Evolutionary conservation across 1,140 invertebrate species (phyloP).

Genomic region (Cardiocondyla obscurior): DNA sequence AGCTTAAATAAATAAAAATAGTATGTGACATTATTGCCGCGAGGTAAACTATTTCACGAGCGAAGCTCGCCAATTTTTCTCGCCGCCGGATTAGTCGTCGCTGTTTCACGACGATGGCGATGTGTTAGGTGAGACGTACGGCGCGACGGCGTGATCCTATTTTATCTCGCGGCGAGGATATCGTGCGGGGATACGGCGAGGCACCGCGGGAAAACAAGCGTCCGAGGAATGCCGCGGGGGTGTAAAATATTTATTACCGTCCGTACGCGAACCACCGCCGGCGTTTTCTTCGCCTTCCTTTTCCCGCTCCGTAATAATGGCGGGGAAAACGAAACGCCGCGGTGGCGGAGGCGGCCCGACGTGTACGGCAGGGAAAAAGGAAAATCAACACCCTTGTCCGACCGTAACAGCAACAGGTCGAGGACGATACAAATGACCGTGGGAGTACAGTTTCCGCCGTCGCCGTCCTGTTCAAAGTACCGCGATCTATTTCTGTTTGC

Average conservation of each 20-base stretch:
- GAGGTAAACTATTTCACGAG: not conserved
- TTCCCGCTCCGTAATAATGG: constrained; percentile 35
- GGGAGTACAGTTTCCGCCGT: constrained; percentile 35
- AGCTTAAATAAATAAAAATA: not conserved
- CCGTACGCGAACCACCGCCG: not conserved
- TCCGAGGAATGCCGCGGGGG: constrained; percentile 16
- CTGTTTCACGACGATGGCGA: not conserved
- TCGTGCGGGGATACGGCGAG: not conserved
- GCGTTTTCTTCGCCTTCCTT: not conserved
- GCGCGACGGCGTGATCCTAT: constrained; percentile 9
- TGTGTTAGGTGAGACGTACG: constrained; percentile 10
- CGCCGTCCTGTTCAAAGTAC: constrained; percentile 23
- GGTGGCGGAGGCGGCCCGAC: not conserved
- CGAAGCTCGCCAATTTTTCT: not conserved
- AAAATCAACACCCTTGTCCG: constrained; percentile 56
- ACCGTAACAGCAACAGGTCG: constrained; percentile 63
- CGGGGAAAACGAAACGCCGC: constrained; percentile 29
- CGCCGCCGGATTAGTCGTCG: not conserved
- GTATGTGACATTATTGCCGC: not conserved
- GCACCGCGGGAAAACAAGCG: constrained; percentile 8
- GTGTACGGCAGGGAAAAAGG: not conserved
- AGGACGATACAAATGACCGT: constrained; percentile 66
- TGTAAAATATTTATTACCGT: constrained; percentile 66
- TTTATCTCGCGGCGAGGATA: constrained; percentile 6
- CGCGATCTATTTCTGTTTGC: constrained; percentile 60